phyloP scores from a whole-genome alignment of 2,797 vertebrate species.

The Sebastes ruberrimus region DNA sequence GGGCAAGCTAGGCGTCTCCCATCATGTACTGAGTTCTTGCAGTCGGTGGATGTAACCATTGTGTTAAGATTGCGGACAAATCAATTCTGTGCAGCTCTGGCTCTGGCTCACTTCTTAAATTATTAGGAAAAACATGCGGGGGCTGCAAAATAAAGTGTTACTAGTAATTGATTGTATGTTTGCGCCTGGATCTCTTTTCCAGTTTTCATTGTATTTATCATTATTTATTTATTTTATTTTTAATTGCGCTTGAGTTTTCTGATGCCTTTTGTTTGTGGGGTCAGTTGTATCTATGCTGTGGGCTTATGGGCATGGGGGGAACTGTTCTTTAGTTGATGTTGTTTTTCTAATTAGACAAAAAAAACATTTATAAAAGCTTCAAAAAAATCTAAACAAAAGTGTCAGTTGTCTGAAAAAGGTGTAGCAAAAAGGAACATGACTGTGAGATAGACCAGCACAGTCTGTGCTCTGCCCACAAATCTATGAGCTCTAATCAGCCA shows the following conservation, averaged over 20 bases:
- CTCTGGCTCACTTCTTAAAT: too few species aligned
- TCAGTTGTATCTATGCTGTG: background rate
- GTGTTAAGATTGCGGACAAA: too few species aligned
- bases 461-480: background rate
- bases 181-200: background rate
- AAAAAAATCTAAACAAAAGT: background rate
- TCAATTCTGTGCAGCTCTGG: too few species aligned
- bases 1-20: too few species aligned
- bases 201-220: background rate
- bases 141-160: too few species aligned
- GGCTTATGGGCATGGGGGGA: background rate
- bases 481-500: background rate
- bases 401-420: background rate
- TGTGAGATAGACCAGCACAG: background rate
- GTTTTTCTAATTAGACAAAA: background rate
- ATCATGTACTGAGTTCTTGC: too few species aligned
- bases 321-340: background rate
- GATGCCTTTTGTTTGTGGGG: background rate
- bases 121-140: too few species aligned
- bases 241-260: background rate
- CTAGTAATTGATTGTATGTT: background rate
- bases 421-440: background rate
- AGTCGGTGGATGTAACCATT: too few species aligned
- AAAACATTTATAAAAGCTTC: too few species aligned
- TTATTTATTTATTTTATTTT: background rate